phyloP scores from a whole-genome alignment of 23 tunicate genomes.

The Phallusia fumigata region DNA sequence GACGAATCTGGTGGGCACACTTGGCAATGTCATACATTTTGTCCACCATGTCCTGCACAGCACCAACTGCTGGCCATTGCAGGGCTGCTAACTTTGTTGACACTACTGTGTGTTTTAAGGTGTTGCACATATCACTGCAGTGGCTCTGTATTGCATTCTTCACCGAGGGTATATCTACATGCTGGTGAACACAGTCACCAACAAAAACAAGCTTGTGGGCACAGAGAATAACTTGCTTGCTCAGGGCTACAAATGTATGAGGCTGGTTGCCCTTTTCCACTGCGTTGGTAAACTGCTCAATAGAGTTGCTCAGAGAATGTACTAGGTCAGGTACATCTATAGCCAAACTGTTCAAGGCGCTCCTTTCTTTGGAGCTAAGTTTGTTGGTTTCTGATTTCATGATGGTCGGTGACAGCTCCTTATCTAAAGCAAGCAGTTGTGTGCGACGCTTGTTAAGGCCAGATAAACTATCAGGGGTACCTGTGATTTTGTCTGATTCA shows the following conservation, averaged over 20 bases:
- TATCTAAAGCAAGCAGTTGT: slow-evolving; percentile 37
- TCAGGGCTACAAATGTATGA: slow-evolving; percentile 68
- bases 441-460: slow-evolving; percentile 58
- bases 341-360: slow-evolving; percentile 24
- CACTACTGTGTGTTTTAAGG: slow-evolving; percentile 60
- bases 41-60: slow-evolving; percentile 86
- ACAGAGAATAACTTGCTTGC: slow-evolving; percentile 79
- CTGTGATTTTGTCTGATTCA: slow-evolving; percentile 7
- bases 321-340: slow-evolving; percentile 60
- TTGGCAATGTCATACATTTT: slow-evolving; percentile 75
- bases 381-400: neutral
- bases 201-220: slow-evolving; percentile 87
- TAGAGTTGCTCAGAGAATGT: slow-evolving; percentile 44
- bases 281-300: slow-evolving; percentile 42
- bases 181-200: slow-evolving; percentile 65
- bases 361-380: slow-evolving; percentile 21
- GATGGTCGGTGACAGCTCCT: slow-evolving; percentile 5
- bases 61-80: slow-evolving; percentile 82
- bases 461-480: neutral
- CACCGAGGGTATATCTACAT: slow-evolving; percentile 21
- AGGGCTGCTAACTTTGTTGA: slow-evolving; percentile 67
- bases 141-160: slow-evolving; percentile 44
- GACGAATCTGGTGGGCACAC: slow-evolving; percentile 60
- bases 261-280: slow-evolving; percentile 67
- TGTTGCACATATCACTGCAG: slow-evolving; percentile 51